phyloP scores from a whole-genome alignment of 2,888 invertebrate species.

The Thymelicus sylvestris region DNA sequence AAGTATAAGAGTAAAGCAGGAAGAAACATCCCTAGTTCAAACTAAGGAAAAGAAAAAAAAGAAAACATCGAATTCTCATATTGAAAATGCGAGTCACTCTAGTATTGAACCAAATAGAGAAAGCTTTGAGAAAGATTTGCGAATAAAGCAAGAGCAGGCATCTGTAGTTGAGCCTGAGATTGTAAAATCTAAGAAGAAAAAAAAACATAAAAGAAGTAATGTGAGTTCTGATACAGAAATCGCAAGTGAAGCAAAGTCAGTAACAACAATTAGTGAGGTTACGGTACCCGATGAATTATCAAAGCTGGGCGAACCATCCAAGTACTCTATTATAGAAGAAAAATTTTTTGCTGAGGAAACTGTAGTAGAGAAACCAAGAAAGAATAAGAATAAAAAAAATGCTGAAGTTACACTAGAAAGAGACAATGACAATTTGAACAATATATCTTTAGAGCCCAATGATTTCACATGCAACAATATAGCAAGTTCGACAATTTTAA shows the following conservation, averaged over 20 bases:
- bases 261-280: too few relatives aligned
- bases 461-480: slow-evolving; percentile 32
- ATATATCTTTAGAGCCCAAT: slow-evolving; percentile 19
- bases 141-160: slow-evolving; percentile 39
- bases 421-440: slow-evolving; percentile 17
- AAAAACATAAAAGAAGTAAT: slow-evolving; percentile 39
- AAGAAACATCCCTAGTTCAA: slow-evolving; percentile 40
- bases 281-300: background rate
- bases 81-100: background rate
- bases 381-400: slow-evolving; percentile 7
- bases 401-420: slow-evolving; percentile 11
- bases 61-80: slow-evolving; percentile 6
- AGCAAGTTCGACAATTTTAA: slow-evolving; percentile 28
- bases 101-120: background rate
- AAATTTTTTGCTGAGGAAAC: slow-evolving; percentile 48
- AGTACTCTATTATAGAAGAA: slow-evolving; percentile 39
- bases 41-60: slow-evolving; percentile 37
- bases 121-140: slow-evolving; percentile 17
- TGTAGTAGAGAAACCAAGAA: slow-evolving; percentile 38
- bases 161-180: slow-evolving; percentile 12
- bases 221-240: background rate
- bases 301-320: background rate
- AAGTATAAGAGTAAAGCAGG: slow-evolving; percentile 55
- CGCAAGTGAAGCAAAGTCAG: background rate
- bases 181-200: slow-evolving; percentile 46